phyloP scores from a whole-genome alignment of 2,888 invertebrate genomes.

The Agrilus mali region DNA sequence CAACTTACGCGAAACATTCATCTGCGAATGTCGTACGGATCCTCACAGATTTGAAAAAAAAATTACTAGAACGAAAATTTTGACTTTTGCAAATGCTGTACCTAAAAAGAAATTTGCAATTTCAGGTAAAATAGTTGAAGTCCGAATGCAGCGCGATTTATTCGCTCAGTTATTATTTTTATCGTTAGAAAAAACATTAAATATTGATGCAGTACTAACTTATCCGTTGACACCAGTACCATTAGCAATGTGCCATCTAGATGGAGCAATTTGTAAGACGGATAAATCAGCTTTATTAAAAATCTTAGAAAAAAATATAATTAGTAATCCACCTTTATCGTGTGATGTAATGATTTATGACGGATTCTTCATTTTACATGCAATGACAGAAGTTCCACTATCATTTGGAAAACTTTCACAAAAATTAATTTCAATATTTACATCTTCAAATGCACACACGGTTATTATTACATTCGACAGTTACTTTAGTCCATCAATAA shows the following conservation, averaged over 20 bases:
- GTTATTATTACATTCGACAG: slow-evolving; percentile 14
- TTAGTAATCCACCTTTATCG: slow-evolving; percentile 1
- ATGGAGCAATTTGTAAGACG: slow-evolving; percentile 16
- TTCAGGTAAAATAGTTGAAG: slow-evolving; percentile 7
- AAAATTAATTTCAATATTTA: slow-evolving; percentile 7
- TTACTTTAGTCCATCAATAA: slow-evolving; percentile 15
- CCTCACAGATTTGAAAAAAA: no score
- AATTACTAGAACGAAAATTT: no score
- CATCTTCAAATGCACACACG: slow-evolving; percentile 1
- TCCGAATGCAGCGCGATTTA: slow-evolving; percentile 11
- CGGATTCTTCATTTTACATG: slow-evolving; percentile 12
- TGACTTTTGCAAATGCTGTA: neutral
- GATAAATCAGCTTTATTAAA: slow-evolving; percentile 16
- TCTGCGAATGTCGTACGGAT: no score
- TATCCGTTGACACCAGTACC: slow-evolving; percentile 17
- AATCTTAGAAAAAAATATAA: slow-evolving; percentile 9
- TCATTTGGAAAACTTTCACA: slow-evolving; percentile 11
- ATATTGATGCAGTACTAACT: slow-evolving; percentile 14
- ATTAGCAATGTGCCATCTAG: slow-evolving; percentile 15
- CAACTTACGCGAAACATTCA: no score
- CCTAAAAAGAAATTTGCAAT: slow-evolving; percentile 4
- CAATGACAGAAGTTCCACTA: slow-evolving; percentile 9
- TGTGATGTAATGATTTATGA: slow-evolving; percentile 9
- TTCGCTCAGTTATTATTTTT: slow-evolving; percentile 11
- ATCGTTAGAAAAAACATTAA: slow-evolving; percentile 10